Percentiles rank a stretch among this genome's conserved stretches.
These are phyloP conservation scores for Lasioglossum villosulum DNA, from an alignment of 2,888 invertebrate genomes.

Conservation along the genomic window DNA sequence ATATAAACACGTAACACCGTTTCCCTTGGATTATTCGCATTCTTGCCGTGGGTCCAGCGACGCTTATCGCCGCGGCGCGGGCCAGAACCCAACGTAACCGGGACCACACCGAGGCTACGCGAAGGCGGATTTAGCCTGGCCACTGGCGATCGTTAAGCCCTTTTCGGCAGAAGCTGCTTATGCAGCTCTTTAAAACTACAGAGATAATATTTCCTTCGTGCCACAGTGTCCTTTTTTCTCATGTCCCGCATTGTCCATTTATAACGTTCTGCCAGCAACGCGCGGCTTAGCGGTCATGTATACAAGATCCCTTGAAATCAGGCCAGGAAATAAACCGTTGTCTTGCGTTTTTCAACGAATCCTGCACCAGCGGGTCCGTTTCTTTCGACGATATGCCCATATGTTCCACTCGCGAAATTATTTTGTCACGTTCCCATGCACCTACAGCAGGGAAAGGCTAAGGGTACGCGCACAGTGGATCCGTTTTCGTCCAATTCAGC, in stretches of 20 bases:
- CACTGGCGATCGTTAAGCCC: conserved; percentile 69
- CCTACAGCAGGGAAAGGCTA: no score
- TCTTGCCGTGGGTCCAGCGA: conserved; percentile 54
- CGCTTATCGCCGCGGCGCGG: conserved; percentile 66
- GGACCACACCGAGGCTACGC: conserved; percentile 69
- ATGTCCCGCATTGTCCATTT: conserved; percentile 9
- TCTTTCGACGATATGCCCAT: no score
- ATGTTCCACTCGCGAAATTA: no score
- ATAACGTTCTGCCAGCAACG: background rate
- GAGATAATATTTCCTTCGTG: conserved; percentile 43
- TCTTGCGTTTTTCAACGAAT: background rate
- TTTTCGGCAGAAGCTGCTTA: conserved; percentile 72
- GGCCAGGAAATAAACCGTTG: background rate
- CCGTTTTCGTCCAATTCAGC: no score
- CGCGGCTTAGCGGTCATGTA: background rate
- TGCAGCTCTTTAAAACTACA: conserved; percentile 36
- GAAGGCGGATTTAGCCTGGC: conserved; percentile 73
- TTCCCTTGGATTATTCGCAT: conserved; percentile 66
- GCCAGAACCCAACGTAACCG: conserved; percentile 40
- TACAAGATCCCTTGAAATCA: background rate
- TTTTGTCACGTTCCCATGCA: no score
- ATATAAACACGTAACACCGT: conserved; percentile 58
- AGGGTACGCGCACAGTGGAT: no score
- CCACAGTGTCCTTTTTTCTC: background rate
- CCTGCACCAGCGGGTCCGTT: background rate